A percentile compares a stretch with the other conserved stretches of the same genome.
phyloP scores from a whole-genome alignment of 1,140 invertebrate species.

The Mactra quadrangularis region DNA sequence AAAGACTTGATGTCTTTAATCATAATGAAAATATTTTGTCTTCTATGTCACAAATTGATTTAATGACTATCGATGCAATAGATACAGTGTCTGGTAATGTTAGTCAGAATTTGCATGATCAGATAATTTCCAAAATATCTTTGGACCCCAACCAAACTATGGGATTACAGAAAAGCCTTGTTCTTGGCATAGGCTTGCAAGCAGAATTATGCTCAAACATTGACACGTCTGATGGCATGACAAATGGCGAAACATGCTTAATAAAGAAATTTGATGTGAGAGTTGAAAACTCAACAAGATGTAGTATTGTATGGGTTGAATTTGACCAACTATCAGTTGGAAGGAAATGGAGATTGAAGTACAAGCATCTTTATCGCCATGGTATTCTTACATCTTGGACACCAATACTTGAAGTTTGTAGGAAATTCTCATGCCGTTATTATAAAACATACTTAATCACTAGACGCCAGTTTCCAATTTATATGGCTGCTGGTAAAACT shows the following conservation, averaged over 20 bases:
- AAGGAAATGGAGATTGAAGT: not conserved
- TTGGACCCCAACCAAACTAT: not conserved
- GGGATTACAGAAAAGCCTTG: not conserved
- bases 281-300: constrained; percentile 1
- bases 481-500: constrained; percentile 5
- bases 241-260: constrained; percentile 30
- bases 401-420: not conserved
- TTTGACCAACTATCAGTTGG: constrained; percentile 17
- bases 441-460: constrained; percentile 10
- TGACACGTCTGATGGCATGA: constrained; percentile 23
- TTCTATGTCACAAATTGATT: not conserved
- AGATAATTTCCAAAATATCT: constrained; percentile 12
- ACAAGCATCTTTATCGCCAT: constrained; percentile 18
- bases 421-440: not conserved
- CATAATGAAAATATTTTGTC: constrained; percentile 1
- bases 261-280: constrained; percentile 24
- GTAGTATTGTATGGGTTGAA: constrained; percentile 35
- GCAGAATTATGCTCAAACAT: constrained; percentile 22
- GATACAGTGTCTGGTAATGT: constrained; percentile 37
- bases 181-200: constrained; percentile 13
- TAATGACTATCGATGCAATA: not conserved
- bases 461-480: not conserved
- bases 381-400: not conserved
- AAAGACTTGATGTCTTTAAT: constrained; percentile 10
- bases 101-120: not conserved